phyloP scores from a whole-genome alignment of 2,113 vertebrate genomes.

The Sebastes schlegelii region DNA sequence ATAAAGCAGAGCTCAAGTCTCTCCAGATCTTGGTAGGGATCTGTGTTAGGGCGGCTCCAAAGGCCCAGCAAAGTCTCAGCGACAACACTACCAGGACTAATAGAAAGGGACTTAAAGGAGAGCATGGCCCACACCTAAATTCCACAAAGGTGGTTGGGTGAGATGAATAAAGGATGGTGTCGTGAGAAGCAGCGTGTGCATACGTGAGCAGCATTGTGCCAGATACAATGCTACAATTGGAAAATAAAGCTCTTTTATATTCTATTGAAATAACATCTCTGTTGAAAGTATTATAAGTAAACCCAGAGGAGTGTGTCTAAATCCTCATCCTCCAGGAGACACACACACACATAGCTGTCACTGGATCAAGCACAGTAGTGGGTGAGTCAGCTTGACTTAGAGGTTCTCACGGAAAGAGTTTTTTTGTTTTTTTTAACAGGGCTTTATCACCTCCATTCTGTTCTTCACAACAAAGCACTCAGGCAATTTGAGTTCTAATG shows the following conservation, averaged over 20 bases:
- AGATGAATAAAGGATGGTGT: background rate
- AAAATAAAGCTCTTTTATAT: slow-evolving; percentile 16
- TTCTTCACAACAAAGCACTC: slow-evolving; percentile 59
- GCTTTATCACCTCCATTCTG: slow-evolving; percentile 56
- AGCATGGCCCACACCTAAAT: background rate
- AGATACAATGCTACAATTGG: background rate
- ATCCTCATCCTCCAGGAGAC: background rate
- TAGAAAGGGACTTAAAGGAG: background rate
- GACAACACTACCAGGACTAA: background rate
- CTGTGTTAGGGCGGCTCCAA: background rate
- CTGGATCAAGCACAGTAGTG: slow-evolving; percentile 23
- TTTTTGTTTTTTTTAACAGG: slow-evolving; percentile 36
- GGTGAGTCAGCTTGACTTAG: slow-evolving; percentile 54
- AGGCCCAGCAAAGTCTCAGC: background rate
- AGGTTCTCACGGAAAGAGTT: slow-evolving; percentile 41
- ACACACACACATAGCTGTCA: background rate
- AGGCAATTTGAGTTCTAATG: slow-evolving; percentile 60
- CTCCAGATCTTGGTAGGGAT: background rate
- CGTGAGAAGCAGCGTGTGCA: background rate
- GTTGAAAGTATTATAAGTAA: slow-evolving; percentile 26
- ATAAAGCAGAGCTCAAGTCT: background rate
- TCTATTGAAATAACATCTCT: slow-evolving; percentile 13
- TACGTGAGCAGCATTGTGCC: background rate
- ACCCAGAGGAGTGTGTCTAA: background rate
- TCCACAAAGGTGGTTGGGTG: background rate